Evolutionary conservation across 2,797 vertebrate genomes (phyloP), one percentile per base, ranked within the genome.

Genomic region (Cyclopterus lumpus): DNA sequence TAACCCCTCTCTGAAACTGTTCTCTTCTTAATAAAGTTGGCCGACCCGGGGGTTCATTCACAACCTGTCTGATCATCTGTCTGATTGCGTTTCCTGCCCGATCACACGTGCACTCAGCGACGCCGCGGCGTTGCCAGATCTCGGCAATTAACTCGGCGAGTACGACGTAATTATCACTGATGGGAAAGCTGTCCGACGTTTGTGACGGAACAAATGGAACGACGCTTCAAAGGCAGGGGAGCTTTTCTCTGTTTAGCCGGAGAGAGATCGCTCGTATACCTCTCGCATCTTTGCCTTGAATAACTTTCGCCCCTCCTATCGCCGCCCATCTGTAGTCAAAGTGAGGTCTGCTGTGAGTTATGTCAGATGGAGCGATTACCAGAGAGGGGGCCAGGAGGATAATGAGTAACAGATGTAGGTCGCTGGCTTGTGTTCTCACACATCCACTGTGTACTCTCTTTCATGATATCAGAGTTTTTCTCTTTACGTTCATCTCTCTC

Each of bases 371-470:
- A 95, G 96, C 95, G 95, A 97, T 97, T 97, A 96, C 88, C 86
- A 89, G 93, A 94, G 93, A 92, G 90, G 92, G 91, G 92, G 89
- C 94, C 93, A 92, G 83, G 80, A 91, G 92, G 94, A 94, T 97
- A 97, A 98, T 97, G 97, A 94, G 90, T 91, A 96, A 92, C 97
- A 98, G 96, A 98, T 99, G 97, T 96, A 86, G 81, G 88, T 94
- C 68, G 83, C 89, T 81, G 73, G 81, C 86, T 90, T 85, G 78
- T 66, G 83, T 83, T 86, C 85, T 81, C 87, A 78, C 78, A 65
- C 74, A 75, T 83, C 32, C 71, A 76, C 66, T 75, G 68, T 66
- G 71, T 67, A 67, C 74, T 36, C 36, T 73, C 67, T 75, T 80
- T 82, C 70, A 61, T 86, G 82, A 81, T 44, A 67, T 74, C 34